Evolutionary conservation across 2,888 invertebrate species (phyloP).

Genomic region (Nomada fucata): DNA sequence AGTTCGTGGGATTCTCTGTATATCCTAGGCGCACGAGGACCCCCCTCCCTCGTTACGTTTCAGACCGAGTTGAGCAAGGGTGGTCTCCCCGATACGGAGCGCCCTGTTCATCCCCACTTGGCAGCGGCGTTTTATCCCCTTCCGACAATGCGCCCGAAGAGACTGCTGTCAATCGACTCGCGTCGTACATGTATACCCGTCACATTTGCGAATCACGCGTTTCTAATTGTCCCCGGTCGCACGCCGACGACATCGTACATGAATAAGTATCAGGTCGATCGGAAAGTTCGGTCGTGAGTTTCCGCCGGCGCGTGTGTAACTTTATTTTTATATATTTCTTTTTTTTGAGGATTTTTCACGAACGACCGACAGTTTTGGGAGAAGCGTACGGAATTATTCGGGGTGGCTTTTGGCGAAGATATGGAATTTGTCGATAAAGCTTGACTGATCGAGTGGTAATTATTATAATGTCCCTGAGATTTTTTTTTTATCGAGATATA

Average conservation of each 20-base stretch:
- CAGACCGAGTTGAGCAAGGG: slow-evolving; percentile 48
- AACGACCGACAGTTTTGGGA: too few relatives aligned
- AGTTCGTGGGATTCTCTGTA: slow-evolving; percentile 76
- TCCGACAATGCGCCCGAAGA: slow-evolving; percentile 38
- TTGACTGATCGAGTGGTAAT: too few relatives aligned
- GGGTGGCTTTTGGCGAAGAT: too few relatives aligned
- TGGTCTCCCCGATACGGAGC: slow-evolving; percentile 56
- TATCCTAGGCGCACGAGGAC: slow-evolving; percentile 75
- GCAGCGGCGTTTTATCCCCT: slow-evolving; percentile 24
- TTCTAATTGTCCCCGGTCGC: slow-evolving; percentile 17
- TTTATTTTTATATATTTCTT: background rate
- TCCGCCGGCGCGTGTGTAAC: too few relatives aligned
- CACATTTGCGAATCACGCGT: slow-evolving; percentile 35
- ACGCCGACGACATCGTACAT: background rate
- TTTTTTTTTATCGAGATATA: too few relatives aligned
- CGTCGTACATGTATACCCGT: slow-evolving; percentile 23
- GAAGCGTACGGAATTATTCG: too few relatives aligned
- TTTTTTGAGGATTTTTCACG: background rate
- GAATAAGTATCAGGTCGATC: background rate
- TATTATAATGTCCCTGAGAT: too few relatives aligned
- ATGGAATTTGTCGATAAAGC: too few relatives aligned
- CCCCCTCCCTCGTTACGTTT: slow-evolving; percentile 49
- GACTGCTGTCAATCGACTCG: slow-evolving; percentile 45
- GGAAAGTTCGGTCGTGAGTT: background rate
- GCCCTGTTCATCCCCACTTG: slow-evolving; percentile 70